Conservation (phyloP, 2,888 invertebrate species). For the Monochamus alternatus region DNA sequence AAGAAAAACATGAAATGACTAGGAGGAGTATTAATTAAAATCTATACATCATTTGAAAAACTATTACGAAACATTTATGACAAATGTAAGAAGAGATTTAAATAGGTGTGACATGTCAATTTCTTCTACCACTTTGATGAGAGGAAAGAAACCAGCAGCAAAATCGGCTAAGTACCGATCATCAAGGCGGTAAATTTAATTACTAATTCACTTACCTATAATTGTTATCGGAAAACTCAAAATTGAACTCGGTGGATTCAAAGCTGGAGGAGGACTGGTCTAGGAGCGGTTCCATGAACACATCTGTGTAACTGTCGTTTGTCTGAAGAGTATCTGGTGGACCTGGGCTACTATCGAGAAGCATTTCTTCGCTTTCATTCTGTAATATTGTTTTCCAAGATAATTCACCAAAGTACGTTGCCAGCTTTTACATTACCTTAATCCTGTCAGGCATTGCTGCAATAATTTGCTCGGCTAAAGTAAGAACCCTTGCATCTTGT, state of each 20-base stretch:
- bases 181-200: background rate
- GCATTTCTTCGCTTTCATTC: constrained; percentile 85
- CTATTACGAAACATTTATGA: no score
- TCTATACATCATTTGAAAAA: no score
- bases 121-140: no score
- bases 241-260: constrained; percentile 81
- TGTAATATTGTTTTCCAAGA: constrained; percentile 62
- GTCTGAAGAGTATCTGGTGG: constrained; percentile 71
- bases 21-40: no score
- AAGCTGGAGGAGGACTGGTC: constrained; percentile 80
- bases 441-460: constrained; percentile 98
- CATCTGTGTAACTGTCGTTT: constrained; percentile 74
- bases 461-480: constrained; percentile 97
- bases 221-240: constrained; percentile 87
- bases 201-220: constrained; percentile 75
- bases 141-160: no score
- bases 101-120: no score
- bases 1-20: no score
- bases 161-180: no score
- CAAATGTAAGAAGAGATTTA: no score
- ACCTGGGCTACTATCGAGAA: constrained; percentile 75
- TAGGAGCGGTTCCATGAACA: constrained; percentile 83
- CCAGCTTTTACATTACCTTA: constrained; percentile 77
- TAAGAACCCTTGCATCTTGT: constrained; percentile 92
- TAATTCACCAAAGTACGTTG: background rate